Evolutionary conservation across 2,113 vertebrate genomes (phyloP).

Genomic region (Zootoca vivipara): DNA sequence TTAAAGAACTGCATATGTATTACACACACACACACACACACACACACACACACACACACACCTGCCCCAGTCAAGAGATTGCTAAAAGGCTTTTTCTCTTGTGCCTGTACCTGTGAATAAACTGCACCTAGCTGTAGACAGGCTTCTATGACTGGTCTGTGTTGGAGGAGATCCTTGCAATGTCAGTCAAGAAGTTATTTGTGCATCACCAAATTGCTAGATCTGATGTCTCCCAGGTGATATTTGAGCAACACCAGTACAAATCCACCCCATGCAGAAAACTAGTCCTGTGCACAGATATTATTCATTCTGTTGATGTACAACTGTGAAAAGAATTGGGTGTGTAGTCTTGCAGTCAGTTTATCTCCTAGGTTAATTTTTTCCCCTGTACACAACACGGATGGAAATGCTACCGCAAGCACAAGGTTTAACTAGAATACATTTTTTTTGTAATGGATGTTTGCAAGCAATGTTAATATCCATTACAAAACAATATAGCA

Average conservation of each 20-base stretch:
- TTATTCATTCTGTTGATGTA: not conserved
- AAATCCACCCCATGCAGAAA: not conserved
- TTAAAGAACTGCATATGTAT: not conserved
- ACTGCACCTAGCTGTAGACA: not conserved
- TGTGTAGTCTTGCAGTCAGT: not conserved
- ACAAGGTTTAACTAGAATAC: not conserved
- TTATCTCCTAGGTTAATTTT: not conserved
- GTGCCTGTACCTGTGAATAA: not conserved
- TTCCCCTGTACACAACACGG: not conserved
- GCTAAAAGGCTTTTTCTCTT: no score
- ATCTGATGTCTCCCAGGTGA: not conserved
- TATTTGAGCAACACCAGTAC: not conserved
- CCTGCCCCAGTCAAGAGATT: not conserved
- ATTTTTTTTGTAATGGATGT: not conserved
- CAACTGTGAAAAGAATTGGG: not conserved
- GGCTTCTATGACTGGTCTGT: no score
- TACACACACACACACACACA: no score
- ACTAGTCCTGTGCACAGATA: not conserved
- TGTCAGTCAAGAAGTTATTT: not conserved
- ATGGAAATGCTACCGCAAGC: not conserved
- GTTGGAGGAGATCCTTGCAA: not conserved
- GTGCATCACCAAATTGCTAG: no score
- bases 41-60: no score
- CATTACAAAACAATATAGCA: not conserved
- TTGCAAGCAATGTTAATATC: not conserved